Conservation (phyloP, 2,113 vertebrate species). For the Chloebia gouldiae region DNA sequence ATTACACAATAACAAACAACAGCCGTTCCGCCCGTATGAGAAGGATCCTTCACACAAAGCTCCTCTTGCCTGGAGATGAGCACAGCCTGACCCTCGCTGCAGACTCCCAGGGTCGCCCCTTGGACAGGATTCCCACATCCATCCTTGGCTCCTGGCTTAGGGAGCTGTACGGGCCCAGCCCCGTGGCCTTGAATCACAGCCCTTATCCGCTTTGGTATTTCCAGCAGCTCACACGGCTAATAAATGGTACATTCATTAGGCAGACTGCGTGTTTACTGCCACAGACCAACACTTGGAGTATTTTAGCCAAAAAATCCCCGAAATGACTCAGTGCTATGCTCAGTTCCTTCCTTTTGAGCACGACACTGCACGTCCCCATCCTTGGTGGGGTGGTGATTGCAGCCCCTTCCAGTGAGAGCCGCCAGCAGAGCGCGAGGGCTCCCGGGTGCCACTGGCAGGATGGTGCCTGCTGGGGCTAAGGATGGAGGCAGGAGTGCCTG, state of each 20-base stretch:
- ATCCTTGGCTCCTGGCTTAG: background rate
- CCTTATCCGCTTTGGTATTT: background rate
- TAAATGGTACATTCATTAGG: background rate
- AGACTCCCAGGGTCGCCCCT: rapidly evolving
- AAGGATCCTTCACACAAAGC: background rate
- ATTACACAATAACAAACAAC: background rate
- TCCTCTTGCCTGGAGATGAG: background rate
- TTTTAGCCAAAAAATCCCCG: background rate
- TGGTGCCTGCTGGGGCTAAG: rapidly evolving
- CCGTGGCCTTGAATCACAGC: background rate
- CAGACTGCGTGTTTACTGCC: background rate
- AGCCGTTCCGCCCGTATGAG: background rate
- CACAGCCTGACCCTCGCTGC: background rate
- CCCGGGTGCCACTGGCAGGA: rapidly evolving
- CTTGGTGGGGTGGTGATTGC: background rate
- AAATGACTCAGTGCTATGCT: rapidly evolving
- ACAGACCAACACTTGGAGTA: background rate
- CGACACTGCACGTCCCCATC: background rate
- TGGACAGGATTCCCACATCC: background rate
- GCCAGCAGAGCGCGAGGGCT: rapidly evolving
- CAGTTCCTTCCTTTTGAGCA: background rate
- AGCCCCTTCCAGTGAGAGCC: rapidly evolving
- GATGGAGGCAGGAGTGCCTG: rapidly evolving
- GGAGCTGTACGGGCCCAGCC: background rate
- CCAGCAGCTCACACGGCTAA: background rate